Percentiles rank a stretch among this genome's conserved stretches.
Conservation (phyloP, 2,888 invertebrate genomes). For the Ophion ventricosus region DNA sequence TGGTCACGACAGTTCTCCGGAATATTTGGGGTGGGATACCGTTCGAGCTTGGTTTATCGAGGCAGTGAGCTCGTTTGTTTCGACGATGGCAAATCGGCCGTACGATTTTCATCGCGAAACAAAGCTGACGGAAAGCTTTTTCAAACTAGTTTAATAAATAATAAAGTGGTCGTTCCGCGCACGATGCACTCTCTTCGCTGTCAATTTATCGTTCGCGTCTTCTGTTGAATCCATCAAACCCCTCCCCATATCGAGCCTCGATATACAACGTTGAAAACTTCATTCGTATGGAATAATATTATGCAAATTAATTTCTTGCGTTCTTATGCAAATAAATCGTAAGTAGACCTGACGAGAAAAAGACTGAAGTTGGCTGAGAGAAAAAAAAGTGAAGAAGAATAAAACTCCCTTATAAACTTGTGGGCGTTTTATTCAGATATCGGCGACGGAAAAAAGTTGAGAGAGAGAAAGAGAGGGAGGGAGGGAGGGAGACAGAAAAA, state of each 20-base stretch:
- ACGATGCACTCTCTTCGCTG: neutral
- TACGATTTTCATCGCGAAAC: conserved; percentile 21
- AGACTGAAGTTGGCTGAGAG: neutral
- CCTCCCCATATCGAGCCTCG: neutral
- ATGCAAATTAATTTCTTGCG: neutral
- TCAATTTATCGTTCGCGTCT: neutral
- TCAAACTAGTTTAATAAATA: conserved; percentile 61
- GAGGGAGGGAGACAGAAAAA: neutral
- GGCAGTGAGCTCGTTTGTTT: conserved; percentile 30
- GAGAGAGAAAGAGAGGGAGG: neutral
- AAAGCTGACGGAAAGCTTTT: conserved; percentile 42
- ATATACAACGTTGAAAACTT: neutral
- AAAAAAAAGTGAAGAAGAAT: neutral
- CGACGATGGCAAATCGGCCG: conserved; percentile 30
- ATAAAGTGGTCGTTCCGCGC: conserved; percentile 42
- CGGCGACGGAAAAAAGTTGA: neutral
- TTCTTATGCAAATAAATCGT: conserved; percentile 2
- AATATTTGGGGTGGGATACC: no score
- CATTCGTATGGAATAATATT: neutral
- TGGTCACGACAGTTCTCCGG: no score
- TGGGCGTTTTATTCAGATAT: neutral
- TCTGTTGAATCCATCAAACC: conserved; percentile 16
- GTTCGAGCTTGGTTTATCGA: neutral
- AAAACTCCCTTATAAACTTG: neutral
- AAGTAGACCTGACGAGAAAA: neutral